Conservation (phyloP, 2,888 invertebrate species). For the Pinctada fucata region DNA sequence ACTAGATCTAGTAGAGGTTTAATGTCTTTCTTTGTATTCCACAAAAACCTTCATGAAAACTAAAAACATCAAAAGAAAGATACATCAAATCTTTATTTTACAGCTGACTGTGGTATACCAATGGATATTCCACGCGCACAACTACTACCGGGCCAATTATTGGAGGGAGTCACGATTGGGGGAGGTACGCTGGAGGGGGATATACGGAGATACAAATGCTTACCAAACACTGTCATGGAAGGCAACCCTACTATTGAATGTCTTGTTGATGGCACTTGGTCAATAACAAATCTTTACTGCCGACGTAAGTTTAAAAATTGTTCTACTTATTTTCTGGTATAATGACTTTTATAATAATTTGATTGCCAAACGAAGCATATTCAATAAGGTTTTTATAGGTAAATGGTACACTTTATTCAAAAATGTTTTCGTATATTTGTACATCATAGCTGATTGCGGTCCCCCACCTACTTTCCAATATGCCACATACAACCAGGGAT, state of each 20-base stretch:
- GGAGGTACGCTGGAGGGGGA: slow-evolving; percentile 10
- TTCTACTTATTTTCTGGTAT: too few species aligned
- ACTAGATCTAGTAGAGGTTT: too few species aligned
- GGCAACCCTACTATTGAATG: not conserved
- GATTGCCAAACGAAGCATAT: not conserved
- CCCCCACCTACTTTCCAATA: slow-evolving; percentile 7
- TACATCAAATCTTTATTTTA: too few species aligned
- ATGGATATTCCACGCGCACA: slow-evolving; percentile 5
- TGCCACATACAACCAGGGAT: not conserved
- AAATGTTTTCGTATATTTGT: too few species aligned
- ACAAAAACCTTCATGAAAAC: too few species aligned
- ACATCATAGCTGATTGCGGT: slow-evolving; percentile 12
- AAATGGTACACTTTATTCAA: not conserved
- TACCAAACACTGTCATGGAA: slow-evolving; percentile 20
- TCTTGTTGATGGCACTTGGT: slow-evolving; percentile 5
- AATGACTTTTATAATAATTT: too few species aligned
- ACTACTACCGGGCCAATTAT: not conserved
- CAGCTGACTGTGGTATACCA: slow-evolving; percentile 23
- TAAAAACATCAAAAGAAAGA: too few species aligned
- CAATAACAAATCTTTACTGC: slow-evolving; percentile 18
- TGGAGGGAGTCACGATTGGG: not conserved
- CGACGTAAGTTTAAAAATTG: too few species aligned
- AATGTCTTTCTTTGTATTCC: too few species aligned
- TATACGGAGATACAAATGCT: slow-evolving; percentile 40
- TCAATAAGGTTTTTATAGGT: not conserved